Conservation (phyloP, 2,888 invertebrate genomes). For the Brenthis ino region DNA sequence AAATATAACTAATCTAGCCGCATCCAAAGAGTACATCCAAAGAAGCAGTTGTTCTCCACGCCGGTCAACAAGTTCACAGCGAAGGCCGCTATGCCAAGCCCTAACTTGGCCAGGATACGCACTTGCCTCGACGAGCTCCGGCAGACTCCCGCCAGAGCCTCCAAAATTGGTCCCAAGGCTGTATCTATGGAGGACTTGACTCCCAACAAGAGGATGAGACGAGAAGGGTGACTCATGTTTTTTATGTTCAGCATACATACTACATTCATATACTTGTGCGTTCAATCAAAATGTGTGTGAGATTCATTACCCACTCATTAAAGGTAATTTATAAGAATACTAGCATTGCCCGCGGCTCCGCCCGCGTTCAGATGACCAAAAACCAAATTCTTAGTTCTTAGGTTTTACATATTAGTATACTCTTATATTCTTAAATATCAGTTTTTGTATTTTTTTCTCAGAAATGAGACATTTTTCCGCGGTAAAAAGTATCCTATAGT, state of each 20-base stretch:
- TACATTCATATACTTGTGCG: background rate
- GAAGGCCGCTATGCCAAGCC: conserved; percentile 48
- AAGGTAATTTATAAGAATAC: no score
- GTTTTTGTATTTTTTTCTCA: no score
- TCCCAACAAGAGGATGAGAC: conserved; percentile 59
- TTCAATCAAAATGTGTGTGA: background rate
- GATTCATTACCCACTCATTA: background rate
- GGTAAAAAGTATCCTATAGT: no score
- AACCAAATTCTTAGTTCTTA: no score
- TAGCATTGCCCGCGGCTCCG: no score
- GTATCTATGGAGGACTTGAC: conserved; percentile 75
- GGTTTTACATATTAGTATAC: no score
- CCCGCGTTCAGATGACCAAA: no score
- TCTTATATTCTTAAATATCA: no score
- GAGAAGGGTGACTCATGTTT: conserved; percentile 48
- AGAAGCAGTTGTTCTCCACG: conserved; percentile 68
- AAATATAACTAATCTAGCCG: conserved; percentile 19
- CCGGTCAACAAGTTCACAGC: conserved; percentile 74
- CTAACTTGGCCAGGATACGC: conserved; percentile 59
- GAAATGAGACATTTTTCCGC: no score
- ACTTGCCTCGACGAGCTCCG: conserved; percentile 64
- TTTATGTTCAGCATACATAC: background rate
- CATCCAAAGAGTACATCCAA: conserved; percentile 63
- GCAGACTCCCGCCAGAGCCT: conserved; percentile 45
- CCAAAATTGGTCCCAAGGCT: conserved; percentile 61